Percentiles rank a stretch among this genome's conserved stretches.
phyloP scores from a whole-genome alignment of 2,113 vertebrate species.

The Junco hyemalis region DNA sequence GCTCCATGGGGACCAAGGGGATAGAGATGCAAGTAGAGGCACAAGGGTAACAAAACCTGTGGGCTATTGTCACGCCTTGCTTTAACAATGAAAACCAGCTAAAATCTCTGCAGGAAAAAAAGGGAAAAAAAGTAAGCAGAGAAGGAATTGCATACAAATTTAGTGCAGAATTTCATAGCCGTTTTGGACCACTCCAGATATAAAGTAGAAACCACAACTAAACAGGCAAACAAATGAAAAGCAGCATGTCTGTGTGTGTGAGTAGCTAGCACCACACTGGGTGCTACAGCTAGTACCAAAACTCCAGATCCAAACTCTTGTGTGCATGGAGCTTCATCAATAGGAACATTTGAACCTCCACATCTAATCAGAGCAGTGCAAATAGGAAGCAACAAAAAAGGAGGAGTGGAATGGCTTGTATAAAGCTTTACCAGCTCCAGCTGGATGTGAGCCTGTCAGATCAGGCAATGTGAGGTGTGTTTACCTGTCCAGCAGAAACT shows the following conservation, averaged over 20 bases:
- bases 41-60: slow-evolving; percentile 18
- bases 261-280: background rate
- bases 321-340: background rate
- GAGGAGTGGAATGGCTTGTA: background rate
- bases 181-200: background rate
- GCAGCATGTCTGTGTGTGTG: background rate
- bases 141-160: background rate
- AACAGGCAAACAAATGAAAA: background rate
- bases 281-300: background rate
- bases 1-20: background rate
- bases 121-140: background rate
- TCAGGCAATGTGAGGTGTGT: background rate
- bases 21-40: background rate
- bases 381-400: background rate
- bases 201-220: background rate
- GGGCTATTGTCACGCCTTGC: background rate
- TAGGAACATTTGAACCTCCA: background rate
- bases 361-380: background rate
- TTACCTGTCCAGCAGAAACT: background rate
- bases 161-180: background rate
- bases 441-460: background rate
- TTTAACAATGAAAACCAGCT: background rate
- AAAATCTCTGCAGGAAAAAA: background rate
- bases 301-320: background rate
- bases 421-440: background rate